Evolutionary conservation across 2,797 vertebrate genomes (phyloP).

Genomic region (Artibeus jamaicensis): DNA sequence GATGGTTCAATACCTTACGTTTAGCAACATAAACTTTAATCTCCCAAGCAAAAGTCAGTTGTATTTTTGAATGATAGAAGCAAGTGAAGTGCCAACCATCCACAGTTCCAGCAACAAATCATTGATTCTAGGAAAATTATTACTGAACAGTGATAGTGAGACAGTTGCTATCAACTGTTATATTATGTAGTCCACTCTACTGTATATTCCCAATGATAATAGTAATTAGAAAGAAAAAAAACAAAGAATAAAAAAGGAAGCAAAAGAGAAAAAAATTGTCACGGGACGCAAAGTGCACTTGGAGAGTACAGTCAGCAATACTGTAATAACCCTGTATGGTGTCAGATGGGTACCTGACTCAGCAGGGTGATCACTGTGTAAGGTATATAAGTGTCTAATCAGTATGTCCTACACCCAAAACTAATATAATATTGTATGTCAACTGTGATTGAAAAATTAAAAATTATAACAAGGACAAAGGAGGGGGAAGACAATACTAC

Average conservation of each 20-base stretch:
- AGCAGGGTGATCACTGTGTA: neutral
- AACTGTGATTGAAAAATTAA: neutral
- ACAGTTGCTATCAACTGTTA: neutral
- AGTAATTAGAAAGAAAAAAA: neutral
- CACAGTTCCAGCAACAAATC: neutral
- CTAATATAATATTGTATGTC: neutral
- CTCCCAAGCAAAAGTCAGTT: neutral
- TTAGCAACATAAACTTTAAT: neutral
- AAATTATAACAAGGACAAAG: neutral
- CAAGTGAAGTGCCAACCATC: neutral
- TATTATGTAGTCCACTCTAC: neutral
- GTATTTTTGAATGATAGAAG: neutral
- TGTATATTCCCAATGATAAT: neutral
- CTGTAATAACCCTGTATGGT: neutral
- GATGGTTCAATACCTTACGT: neutral
- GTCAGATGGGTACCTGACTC: neutral
- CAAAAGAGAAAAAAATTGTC: neutral
- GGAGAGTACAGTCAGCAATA: neutral
- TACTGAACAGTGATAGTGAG: neutral
- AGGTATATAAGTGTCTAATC: neutral
- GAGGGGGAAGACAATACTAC: neutral
- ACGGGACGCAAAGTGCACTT: neutral
- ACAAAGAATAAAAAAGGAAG: neutral
- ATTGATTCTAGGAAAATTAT: neutral
- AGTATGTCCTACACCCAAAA: neutral